Conservation (phyloP, 2,113 vertebrate species). For the Pleuronectes platessa region DNA sequence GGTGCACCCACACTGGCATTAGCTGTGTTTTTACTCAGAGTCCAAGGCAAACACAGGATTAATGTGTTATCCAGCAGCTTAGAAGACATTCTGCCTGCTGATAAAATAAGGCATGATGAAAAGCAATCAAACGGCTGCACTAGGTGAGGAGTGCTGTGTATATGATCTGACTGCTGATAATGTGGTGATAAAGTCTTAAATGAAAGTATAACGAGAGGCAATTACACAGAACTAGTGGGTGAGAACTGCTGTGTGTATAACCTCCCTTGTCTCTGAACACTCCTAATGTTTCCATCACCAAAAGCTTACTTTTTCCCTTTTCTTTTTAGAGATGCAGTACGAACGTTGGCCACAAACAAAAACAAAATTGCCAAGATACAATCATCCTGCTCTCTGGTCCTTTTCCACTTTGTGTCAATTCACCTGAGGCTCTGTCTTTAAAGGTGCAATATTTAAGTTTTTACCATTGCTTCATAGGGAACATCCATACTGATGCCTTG, state of each 20-base stretch:
- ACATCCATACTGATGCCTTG: no score
- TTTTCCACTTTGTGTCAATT: no score
- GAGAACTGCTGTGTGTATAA: not conserved
- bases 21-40: constrained; percentile 46
- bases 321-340: not conserved
- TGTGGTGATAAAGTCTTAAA: constrained; percentile 10
- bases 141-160: constrained; percentile 1
- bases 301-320: not conserved
- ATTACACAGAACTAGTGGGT: not conserved
- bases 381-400: no score
- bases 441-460: no score
- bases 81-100: constrained; percentile 25
- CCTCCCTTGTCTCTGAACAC: not conserved
- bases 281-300: not conserved
- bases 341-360: not conserved
- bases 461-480: no score
- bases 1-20: constrained; percentile 37
- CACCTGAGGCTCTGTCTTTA: no score
- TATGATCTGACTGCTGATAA: constrained; percentile 38
- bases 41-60: constrained; percentile 56
- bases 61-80: constrained; percentile 41
- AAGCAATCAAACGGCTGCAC: constrained; percentile 4
- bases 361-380: no score
- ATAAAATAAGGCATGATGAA: constrained; percentile 35
- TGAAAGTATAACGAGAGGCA: constrained; percentile 17